Evolutionary conservation across 2,888 invertebrate species (phyloP).

Genomic region (Oscheius sp.): DNA sequence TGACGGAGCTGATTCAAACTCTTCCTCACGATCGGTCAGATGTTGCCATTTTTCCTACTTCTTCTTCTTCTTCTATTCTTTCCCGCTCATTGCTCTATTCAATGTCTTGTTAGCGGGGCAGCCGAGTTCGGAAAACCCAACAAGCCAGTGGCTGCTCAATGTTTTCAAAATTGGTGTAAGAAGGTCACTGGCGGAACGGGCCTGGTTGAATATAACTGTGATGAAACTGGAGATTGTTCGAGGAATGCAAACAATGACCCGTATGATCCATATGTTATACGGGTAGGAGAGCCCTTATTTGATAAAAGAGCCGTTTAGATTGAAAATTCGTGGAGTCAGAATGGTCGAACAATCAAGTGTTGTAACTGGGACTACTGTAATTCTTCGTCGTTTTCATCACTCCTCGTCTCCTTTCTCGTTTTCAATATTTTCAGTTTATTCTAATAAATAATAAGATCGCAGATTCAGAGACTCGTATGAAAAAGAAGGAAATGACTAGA

Average conservation of each 20-base stretch:
- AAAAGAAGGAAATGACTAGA: conserved; percentile 4
- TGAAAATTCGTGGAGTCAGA: not conserved
- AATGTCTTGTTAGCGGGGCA: conserved; percentile 1
- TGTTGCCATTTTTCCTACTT: not conserved
- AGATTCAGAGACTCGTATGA: conserved; percentile 12
- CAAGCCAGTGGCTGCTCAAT: not conserved
- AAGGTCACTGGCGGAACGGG: conserved; percentile 7
- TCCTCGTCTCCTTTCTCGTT: not conserved
- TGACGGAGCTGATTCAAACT: conserved; percentile 18
- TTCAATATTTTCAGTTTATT: not conserved
- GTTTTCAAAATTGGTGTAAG: conserved; percentile 25
- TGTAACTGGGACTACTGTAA: conserved; percentile 20
- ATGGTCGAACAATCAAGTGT: conserved; percentile 1
- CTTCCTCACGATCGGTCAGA: not conserved
- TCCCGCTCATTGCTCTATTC: not conserved
- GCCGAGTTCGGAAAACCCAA: not conserved
- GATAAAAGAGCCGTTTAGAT: not conserved
- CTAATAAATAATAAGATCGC: conserved; percentile 1
- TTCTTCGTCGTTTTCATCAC: not conserved
- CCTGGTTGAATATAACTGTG: conserved; percentile 12
- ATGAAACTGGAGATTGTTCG: conserved; percentile 18
- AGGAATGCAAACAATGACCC: conserved; percentile 6
- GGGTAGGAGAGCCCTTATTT: not conserved
- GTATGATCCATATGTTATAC: conserved; percentile 12
- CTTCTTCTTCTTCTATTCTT: not conserved